Evolutionary conservation across 2,888 invertebrate genomes (phyloP), one percentile per base, ranked within the genome.

Genomic region (Clitarchus hookeri): DNA sequence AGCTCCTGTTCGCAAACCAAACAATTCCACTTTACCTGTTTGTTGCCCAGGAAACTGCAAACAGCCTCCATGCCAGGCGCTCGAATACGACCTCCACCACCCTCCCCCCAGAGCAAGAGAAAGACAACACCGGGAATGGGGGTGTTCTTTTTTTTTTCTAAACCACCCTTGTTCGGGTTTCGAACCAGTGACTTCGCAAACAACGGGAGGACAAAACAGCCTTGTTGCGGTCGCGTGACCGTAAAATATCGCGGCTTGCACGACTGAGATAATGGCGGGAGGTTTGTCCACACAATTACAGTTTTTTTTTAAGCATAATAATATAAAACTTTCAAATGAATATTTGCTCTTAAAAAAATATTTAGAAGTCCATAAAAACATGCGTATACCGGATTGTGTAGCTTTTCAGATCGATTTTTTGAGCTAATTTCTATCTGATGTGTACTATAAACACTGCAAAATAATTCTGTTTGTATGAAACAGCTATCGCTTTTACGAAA

Each of bases 1-100:
- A 65, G 65, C 65, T 65, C 65, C 65, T n/a, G 65, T 65, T 65
- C 23, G 65, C 65, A n/a, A 23, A 65, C 65, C 65, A 65, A 65
- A 65, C 65, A 65, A 65, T 65, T 65, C 65, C 65, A n/a, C 65
- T 65, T 65, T 65, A 65, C 65, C 65, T 65, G 65, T 65, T 65
- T 65, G 65, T 65, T 65, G 65, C 65, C 65, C 48, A 65, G 65
- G 65, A n/a, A 23, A 65, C 65, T n/a, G 65, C 16, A 65, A 65
- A 65, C 65, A 65, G 65, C n/a, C 65, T 12, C 19, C 13, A 16
- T 16, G 6, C 65, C 11, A 8, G 19, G 11, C 65, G 19, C 19
- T n/a, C n/a, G n/a, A n/a, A n/a, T n/a, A n/a, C n/a, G n/a, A 12
- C 19, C 19, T 8, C 53, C 53, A 19, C n/a, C 19, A 12, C 65